These are phyloP conservation scores for Pygmarrhopalites habei DNA, from an alignment of 1,140 invertebrate species.

Conservation along the genomic window DNA sequence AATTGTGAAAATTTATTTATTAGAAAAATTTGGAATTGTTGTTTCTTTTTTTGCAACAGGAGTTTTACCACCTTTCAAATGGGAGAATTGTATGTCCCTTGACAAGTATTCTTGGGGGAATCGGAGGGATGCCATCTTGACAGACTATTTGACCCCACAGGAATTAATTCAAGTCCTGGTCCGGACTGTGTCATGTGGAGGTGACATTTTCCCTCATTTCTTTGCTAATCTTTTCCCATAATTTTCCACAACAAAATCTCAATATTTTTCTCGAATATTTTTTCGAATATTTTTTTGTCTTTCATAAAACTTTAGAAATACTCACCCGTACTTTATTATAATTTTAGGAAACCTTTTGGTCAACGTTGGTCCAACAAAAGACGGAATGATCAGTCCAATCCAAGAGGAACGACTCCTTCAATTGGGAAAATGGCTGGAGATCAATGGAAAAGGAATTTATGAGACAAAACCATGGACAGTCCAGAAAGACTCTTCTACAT, in stretches of 20 bases:
- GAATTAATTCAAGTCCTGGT: conserved; percentile 67
- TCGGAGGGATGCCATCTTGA: conserved; percentile 61
- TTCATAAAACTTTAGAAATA: background rate
- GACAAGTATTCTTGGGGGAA: conserved; percentile 87
- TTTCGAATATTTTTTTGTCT: background rate
- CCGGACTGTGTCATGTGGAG: conserved; percentile 74
- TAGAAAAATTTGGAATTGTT: conserved; percentile 50
- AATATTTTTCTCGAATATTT: background rate
- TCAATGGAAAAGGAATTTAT: conserved; percentile 56
- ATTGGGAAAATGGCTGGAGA: conserved; percentile 50
- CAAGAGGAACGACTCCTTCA: too few relatives aligned
- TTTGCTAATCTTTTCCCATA: too few relatives aligned
- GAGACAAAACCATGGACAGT: conserved; percentile 44
- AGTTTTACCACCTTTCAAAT: conserved; percentile 47
- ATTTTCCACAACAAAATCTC: too few relatives aligned
- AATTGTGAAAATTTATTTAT: background rate
- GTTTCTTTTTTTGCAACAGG: conserved; percentile 37
- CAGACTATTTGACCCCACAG: conserved; percentile 62
- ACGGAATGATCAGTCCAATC: conserved; percentile 52
- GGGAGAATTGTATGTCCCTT: conserved; percentile 88
- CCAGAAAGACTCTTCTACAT: conserved; percentile 50
- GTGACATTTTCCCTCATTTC: too few relatives aligned
- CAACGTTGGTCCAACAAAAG: conserved; percentile 53
- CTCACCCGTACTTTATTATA: too few relatives aligned
- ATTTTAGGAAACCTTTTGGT: conserved; percentile 49